Conservation (phyloP, 2,888 invertebrate genomes). For the Fabriciana adippe region DNA sequence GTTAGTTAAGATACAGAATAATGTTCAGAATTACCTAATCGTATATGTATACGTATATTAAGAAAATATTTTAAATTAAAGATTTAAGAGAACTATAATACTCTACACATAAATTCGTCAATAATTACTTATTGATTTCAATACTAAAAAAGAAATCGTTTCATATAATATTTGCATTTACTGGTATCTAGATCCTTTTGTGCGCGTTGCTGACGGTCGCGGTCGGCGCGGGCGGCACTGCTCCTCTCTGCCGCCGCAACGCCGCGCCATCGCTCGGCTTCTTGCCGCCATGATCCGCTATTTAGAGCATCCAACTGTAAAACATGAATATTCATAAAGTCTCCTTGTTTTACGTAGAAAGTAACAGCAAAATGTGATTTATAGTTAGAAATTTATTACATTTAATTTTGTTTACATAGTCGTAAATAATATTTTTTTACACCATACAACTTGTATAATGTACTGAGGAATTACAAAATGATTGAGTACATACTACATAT, state of each 20-base stretch:
- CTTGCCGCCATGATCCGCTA: conserved; percentile 70
- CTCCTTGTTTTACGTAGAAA: not conserved
- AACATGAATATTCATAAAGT: conserved; percentile 11
- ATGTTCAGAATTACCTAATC: not conserved
- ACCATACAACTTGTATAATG: too few species aligned
- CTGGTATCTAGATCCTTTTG: conserved; percentile 78
- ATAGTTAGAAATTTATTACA: too few species aligned
- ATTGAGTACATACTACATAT: too few species aligned
- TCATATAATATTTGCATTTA: conserved; percentile 42
- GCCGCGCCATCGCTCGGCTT: conserved; percentile 77
- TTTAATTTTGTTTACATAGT: too few species aligned
- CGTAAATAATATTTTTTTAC: too few species aligned
- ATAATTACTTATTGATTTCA: too few species aligned
- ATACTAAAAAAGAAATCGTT: too few species aligned
- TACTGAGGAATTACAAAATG: too few species aligned
- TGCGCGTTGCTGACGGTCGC: conserved; percentile 73
- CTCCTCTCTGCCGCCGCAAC: conserved; percentile 73
- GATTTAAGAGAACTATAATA: too few species aligned
- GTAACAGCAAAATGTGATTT: not conserved
- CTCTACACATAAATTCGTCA: too few species aligned
- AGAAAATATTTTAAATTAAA: too few species aligned
- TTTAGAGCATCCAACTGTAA: conserved; percentile 76
- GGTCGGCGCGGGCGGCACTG: conserved; percentile 73
- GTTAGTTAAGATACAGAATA: not conserved
- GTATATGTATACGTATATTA: too few species aligned